A percentile compares a stretch with the other conserved stretches of the same genome.
Conservation (phyloP, 2,113 vertebrate genomes). For the Helogale parvula region DNA sequence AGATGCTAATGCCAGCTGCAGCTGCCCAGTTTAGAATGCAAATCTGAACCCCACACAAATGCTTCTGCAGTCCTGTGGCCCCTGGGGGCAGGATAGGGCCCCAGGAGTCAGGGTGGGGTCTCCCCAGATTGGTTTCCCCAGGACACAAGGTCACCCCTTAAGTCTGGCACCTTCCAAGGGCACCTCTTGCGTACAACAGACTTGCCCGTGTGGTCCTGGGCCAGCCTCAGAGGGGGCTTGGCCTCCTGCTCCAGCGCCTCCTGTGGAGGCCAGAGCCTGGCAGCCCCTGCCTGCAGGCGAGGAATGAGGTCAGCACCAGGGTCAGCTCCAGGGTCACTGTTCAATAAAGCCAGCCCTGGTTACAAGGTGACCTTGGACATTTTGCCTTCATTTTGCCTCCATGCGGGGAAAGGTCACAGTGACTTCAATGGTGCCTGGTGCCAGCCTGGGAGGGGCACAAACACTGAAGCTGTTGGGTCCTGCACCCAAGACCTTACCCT, state of each 20-base stretch:
- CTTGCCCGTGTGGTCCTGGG: neutral
- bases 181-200: neutral
- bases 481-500: neutral
- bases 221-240: neutral
- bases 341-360: neutral
- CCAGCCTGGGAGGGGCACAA: neutral
- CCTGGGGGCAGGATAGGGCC: neutral
- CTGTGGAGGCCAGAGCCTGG: neutral
- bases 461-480: neutral
- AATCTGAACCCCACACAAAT: neutral
- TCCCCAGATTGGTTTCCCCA: neutral
- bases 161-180: accelerated
- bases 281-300: accelerated
- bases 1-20: neutral
- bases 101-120: neutral
- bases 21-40: neutral
- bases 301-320: too few species aligned
- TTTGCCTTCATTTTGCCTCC: neutral
- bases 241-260: neutral
- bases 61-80: too few species aligned
- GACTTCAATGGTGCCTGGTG: neutral
- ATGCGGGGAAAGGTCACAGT: accelerated
- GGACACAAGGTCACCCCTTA: neutral
- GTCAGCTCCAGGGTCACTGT: too few species aligned
- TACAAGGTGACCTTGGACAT: too few species aligned